phyloP scores from a whole-genome alignment of 2,888 invertebrate genomes.

The Eristalinus sepulchralis region DNA sequence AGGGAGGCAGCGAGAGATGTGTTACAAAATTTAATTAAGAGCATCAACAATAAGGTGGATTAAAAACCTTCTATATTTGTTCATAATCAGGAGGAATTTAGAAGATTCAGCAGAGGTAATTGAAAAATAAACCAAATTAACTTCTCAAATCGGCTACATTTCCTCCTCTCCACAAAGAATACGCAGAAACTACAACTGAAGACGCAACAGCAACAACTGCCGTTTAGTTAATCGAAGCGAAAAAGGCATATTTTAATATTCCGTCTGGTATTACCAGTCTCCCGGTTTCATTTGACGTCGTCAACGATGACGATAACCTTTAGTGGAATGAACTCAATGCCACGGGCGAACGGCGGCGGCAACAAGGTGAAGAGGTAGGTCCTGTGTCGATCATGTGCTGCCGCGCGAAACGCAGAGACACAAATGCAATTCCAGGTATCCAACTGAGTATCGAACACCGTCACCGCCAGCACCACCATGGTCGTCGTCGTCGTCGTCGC shows the following conservation, averaged over 20 bases:
- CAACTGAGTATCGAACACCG: background rate
- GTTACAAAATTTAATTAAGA: conserved; percentile 47
- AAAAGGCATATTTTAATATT: background rate
- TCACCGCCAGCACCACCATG: background rate
- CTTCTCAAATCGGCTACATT: background rate
- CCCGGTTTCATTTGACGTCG: background rate
- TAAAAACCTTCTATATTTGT: background rate
- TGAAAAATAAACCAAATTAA: too few relatives aligned
- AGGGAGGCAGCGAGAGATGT: background rate
- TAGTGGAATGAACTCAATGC: conserved; percentile 40
- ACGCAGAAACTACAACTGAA: background rate
- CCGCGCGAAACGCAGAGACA: background rate
- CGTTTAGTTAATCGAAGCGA: background rate
- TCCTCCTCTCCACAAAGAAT: background rate
- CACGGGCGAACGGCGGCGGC: background rate
- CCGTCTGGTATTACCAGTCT: conserved; percentile 14
- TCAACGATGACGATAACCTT: conserved; percentile 11
- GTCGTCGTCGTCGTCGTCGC: background rate
- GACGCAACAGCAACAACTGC: background rate
- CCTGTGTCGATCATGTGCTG: conserved; percentile 23
- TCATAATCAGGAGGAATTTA: background rate
- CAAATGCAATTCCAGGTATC: conserved; percentile 31
- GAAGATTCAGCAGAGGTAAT: too few relatives aligned
- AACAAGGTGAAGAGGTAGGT: background rate
- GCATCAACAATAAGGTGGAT: background rate